phyloP scores from a whole-genome alignment of 1,140 invertebrate species.

The Sitobion miscanthi region DNA sequence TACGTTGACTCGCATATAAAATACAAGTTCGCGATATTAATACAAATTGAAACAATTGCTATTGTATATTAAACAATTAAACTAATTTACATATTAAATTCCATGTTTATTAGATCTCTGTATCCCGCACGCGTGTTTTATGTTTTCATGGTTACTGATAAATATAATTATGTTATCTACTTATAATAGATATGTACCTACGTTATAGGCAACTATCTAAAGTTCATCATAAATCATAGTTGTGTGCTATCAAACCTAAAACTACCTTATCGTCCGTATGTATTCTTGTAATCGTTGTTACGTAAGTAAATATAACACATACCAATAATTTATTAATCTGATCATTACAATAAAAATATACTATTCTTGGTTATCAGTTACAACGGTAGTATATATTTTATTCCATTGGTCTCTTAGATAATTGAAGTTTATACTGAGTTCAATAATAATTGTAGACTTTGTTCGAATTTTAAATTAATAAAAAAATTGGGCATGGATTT shows the following conservation, averaged over 20 bases:
- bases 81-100: not conserved
- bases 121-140: not conserved
- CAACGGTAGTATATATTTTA: not conserved
- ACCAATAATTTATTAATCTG: not conserved
- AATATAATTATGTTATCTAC: not conserved
- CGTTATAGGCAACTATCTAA: not conserved
- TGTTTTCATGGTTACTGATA: not conserved
- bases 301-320: not conserved
- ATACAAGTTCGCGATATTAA: not conserved
- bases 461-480: not conserved
- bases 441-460: not conserved
- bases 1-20: not conserved
- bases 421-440: not conserved
- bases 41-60: no score
- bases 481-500: not conserved
- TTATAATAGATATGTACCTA: no score
- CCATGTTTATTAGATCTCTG: not conserved
- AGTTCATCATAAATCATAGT: constrained; percentile 17
- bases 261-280: not conserved
- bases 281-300: not conserved
- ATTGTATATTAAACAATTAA: not conserved
- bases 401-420: constrained; percentile 1
- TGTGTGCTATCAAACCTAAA: not conserved
- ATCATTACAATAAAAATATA: not conserved
- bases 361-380: not conserved